Evolutionary conservation across 2,113 vertebrate genomes (phyloP).

Genomic region (Heterotilapia buettikoferi): DNA sequence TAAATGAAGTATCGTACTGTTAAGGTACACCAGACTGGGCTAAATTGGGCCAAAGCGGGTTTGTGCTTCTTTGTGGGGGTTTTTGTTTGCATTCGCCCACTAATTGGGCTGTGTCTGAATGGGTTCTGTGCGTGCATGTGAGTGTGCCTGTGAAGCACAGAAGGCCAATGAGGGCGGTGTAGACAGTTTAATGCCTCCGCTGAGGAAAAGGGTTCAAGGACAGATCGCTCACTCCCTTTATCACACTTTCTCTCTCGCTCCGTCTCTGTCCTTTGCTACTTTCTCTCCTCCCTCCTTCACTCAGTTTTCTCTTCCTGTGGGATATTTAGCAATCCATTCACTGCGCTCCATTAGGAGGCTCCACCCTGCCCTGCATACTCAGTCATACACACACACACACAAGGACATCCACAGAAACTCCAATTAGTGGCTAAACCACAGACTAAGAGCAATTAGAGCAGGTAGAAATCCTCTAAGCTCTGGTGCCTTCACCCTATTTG

Average conservation of each 20-base stretch:
- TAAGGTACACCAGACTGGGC: background rate
- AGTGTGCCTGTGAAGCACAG: background rate
- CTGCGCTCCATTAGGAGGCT: constrained; percentile 54
- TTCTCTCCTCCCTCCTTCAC: constrained; percentile 15
- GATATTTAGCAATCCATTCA: constrained; percentile 60
- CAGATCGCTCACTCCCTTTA: constrained; percentile 40
- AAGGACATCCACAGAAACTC: constrained; percentile 17
- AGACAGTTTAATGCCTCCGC: constrained; percentile 58
- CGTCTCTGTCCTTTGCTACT: background rate
- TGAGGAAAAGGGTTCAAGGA: constrained; percentile 60
- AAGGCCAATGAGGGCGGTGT: constrained; percentile 29
- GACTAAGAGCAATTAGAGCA: constrained; percentile 59
- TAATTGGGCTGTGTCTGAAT: constrained; percentile 55
- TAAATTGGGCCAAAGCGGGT: constrained; percentile 25
- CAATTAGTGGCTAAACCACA: constrained; percentile 59
- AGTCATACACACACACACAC: background rate
- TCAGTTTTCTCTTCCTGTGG: constrained; percentile 43
- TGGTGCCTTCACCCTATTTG: constrained; percentile 3
- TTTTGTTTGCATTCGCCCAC: constrained; percentile 22
- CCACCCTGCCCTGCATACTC: constrained; percentile 19
- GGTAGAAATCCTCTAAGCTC: constrained; percentile 45
- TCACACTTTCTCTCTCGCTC: constrained; percentile 15
- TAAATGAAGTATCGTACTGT: constrained; percentile 19
- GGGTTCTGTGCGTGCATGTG: background rate
- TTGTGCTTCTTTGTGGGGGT: background rate